Evolutionary conservation across 2,888 invertebrate species (phyloP), one percentile per base, ranked within the genome.

Genomic region (Neoscelio sp.): DNA sequence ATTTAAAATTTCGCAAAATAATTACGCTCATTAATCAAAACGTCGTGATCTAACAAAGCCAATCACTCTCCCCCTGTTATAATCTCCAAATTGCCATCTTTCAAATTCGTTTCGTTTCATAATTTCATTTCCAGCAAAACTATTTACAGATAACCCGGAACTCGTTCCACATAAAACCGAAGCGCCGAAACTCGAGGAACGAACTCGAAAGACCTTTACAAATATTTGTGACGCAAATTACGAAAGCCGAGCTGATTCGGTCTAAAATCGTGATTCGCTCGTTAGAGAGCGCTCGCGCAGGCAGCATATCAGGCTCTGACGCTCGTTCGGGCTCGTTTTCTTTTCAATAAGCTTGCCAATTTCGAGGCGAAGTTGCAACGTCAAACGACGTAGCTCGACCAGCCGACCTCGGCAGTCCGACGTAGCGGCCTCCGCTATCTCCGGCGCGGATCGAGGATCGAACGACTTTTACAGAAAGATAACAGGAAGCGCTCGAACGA

Each of bases 391-490:
- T n/a, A n/a, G 6, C n/a, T 33, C 33, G 33, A n/a, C 38, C 42
- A 7, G 5, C 35, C 68, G 64, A 68, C 68, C 68, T 68, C 73
- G 73, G 70, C n/a, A 64, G 50, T 38, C 44, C 70, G 64, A 68
- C 65, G 76, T 62, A 74, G 46, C 64, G 64, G 68, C 68, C 58
- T 26, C 20, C 74, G 75, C 52, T 79, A 79, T 75, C 75, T 71
- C 42, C 54, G 28, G 48, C 67, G 75, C 79, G 78, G 78, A 80
- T 80, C 80, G 78, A 38, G 78, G 46, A 78, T 80, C 75, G 80
- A 80, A 71, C 80, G 80, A 80, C 78, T 80, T 80, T 80, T 78
- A 75, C 78, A 71, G 80, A 80, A 78, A 80, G 80, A 80, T 80
- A 80, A 80, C 80, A 80, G 80, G 78, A 80, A 80, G 80, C 80